Evolutionary conservation across 2,113 vertebrate genomes (phyloP).

Genomic region (Sinocyclocheilus grahami): DNA sequence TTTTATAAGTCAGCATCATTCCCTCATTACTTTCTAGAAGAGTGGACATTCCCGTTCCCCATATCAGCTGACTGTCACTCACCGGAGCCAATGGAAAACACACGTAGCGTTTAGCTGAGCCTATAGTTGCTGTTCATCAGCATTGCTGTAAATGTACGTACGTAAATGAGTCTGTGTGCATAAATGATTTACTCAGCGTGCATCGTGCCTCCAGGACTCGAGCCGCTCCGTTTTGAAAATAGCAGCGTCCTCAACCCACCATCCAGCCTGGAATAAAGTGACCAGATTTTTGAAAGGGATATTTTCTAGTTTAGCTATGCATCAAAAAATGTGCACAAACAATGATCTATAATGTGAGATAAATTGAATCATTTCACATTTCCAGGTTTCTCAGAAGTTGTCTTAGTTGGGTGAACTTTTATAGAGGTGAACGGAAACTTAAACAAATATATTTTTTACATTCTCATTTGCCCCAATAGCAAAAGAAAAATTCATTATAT

Average conservation of each 20-base stretch:
- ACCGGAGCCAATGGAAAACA: background rate
- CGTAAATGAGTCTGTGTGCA: slow-evolving; percentile 52
- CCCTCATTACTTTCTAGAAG: background rate
- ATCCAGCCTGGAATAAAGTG: background rate
- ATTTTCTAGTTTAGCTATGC: background rate
- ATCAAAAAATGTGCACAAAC: too few relatives aligned
- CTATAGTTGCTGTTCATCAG: slow-evolving; percentile 41
- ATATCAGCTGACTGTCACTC: background rate
- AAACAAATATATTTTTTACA: too few relatives aligned
- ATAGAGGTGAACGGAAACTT: too few relatives aligned
- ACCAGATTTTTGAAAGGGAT: background rate
- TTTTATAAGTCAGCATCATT: background rate
- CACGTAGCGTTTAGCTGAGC: background rate
- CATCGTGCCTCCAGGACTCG: slow-evolving; percentile 61
- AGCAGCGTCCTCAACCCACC: slow-evolving; percentile 58
- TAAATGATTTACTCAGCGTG: slow-evolving; percentile 76
- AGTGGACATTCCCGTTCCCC: background rate
- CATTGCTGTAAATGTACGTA: slow-evolving; percentile 49
- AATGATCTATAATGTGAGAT: too few relatives aligned
- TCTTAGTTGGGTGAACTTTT: too few relatives aligned
- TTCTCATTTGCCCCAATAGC: background rate
- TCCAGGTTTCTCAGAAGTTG: too few relatives aligned
- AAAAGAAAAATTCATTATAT: background rate
- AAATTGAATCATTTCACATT: too few relatives aligned
- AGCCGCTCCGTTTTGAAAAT: slow-evolving; percentile 46